A percentile compares a stretch with the other conserved stretches of the same genome.
phyloP scores from a whole-genome alignment of 2,888 invertebrate genomes.

The Heliconius erato region DNA sequence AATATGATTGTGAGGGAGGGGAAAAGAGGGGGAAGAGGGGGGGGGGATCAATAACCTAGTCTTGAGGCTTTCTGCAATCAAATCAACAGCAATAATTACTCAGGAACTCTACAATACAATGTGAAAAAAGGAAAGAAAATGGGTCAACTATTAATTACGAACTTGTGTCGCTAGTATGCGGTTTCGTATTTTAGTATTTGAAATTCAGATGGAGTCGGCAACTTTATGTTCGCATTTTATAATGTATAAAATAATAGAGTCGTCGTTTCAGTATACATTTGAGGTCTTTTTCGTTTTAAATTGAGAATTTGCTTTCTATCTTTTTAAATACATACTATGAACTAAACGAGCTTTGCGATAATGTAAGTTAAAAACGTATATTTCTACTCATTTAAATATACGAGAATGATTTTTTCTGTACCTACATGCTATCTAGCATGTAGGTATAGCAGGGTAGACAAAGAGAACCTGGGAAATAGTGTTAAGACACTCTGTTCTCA shows the following conservation, averaged over 20 bases:
- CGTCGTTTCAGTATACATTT: neutral
- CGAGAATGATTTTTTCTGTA: neutral
- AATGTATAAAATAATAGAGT: constrained; percentile 5
- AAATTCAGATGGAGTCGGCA: constrained; percentile 24
- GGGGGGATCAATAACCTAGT: constrained; percentile 18
- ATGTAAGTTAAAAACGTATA: neutral
- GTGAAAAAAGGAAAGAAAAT: constrained; percentile 10
- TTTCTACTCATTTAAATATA: neutral
- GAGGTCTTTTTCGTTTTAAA: neutral
- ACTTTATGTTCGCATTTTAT: constrained; percentile 6
- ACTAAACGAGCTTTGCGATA: neutral
- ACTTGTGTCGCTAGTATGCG: constrained; percentile 15
- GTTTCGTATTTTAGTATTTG: constrained; percentile 23
- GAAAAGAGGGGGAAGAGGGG: too few species aligned
- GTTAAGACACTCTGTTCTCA: too few species aligned
- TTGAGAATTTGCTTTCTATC: neutral
- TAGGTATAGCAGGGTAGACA: too few species aligned
- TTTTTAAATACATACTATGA: neutral
- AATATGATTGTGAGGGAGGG: neutral
- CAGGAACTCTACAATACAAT: constrained; percentile 2
- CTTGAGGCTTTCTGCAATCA: constrained; percentile 18
- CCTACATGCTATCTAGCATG: too few species aligned
- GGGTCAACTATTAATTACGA: constrained; percentile 12
- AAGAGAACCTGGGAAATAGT: too few species aligned
- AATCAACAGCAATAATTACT: constrained; percentile 12